Conservation (phyloP, 2,113 vertebrate species). For the Siniperca chuatsi region DNA sequence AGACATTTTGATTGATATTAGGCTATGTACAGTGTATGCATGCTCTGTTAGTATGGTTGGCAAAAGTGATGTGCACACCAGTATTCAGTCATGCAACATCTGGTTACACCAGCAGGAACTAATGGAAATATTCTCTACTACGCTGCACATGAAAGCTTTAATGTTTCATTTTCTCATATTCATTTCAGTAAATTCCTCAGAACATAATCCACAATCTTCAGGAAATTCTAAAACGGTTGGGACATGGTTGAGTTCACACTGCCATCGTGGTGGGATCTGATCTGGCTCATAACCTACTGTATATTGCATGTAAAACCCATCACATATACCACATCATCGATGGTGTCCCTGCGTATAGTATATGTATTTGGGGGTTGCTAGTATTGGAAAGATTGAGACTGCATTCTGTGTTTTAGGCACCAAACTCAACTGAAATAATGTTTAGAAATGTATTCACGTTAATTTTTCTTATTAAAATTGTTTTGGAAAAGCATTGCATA, state of each 20-base stretch:
- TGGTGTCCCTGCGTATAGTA: not conserved
- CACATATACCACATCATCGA: not conserved
- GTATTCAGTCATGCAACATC: not conserved
- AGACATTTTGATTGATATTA: not conserved
- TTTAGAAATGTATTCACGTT: not conserved
- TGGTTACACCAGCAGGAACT: slow-evolving; percentile 5
- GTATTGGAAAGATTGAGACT: not conserved
- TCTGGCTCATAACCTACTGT: slow-evolving; percentile 22
- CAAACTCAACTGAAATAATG: not conserved
- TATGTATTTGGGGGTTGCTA: not conserved
- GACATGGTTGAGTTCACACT: not conserved
- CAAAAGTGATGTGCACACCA: not conserved
- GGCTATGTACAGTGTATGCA: not conserved
- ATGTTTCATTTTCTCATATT: not conserved
- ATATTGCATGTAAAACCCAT: slow-evolving; percentile 13
- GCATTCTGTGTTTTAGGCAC: not conserved
- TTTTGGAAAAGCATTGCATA: not conserved
- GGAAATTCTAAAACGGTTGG: not conserved
- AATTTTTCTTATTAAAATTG: not conserved
- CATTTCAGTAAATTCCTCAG: not conserved
- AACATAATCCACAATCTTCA: not conserved
- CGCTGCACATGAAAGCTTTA: not conserved
- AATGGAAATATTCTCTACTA: not conserved
- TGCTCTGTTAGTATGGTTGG: not conserved
- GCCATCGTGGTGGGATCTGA: not conserved